Evolutionary conservation across 2,113 vertebrate genomes (phyloP).

Genomic region (Phocoena phocoena): DNA sequence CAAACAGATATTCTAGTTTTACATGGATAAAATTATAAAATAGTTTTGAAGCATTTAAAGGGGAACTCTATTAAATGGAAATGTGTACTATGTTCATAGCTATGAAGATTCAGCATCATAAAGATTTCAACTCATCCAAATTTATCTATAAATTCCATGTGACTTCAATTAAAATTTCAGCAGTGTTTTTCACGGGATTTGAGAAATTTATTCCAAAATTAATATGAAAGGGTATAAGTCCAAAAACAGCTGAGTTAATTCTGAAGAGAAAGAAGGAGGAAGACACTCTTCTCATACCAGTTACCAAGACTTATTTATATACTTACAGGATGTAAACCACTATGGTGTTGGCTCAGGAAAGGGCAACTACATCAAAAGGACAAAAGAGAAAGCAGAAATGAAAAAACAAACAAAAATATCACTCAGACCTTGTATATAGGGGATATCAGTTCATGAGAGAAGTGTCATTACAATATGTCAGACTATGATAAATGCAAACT

Average conservation of each 20-base stretch:
- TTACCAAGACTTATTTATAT: background rate
- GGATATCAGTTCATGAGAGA: background rate
- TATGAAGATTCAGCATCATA: no score
- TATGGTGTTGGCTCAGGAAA: background rate
- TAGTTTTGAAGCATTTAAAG: no score
- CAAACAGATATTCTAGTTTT: conserved; percentile 12
- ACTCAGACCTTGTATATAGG: background rate
- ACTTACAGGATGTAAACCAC: background rate
- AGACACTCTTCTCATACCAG: background rate
- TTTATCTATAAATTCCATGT: background rate
- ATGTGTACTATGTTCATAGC: background rate
- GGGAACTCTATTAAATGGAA: background rate
- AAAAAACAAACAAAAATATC: background rate
- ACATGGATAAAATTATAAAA: background rate
- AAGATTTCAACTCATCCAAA: background rate
- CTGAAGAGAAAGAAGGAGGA: background rate
- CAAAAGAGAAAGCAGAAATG: background rate
- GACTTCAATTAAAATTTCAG: background rate
- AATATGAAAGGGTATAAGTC: background rate
- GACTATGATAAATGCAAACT: background rate
- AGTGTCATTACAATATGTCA: background rate
- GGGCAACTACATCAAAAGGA: background rate
- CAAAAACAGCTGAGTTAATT: background rate
- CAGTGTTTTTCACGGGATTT: background rate
- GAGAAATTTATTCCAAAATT: conserved; percentile 1